These are phyloP conservation scores for Lagria hirta DNA, from an alignment of 2,888 invertebrate genomes.

Conservation along the genomic window DNA sequence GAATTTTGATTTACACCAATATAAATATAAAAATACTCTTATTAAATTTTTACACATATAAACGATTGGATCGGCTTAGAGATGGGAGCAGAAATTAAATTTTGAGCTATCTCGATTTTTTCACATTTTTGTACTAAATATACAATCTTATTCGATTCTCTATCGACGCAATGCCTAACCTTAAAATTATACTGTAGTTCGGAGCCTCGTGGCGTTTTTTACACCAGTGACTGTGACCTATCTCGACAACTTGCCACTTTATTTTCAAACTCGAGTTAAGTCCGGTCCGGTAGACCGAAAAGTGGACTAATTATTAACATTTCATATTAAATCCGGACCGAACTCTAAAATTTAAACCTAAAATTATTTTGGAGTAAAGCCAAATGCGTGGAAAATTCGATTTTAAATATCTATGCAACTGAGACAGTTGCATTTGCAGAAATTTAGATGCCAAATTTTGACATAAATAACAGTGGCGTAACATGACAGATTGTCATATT, in stretches of 20 bases:
- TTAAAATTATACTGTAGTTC: conserved; percentile 49
- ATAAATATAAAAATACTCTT: conserved; percentile 59
- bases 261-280: conserved; percentile 27
- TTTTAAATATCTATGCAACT: conserved; percentile 53
- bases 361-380: conserved; percentile 51
- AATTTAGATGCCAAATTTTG: conserved; percentile 54
- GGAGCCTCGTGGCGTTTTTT: conserved; percentile 52
- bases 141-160: conserved; percentile 56
- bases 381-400: conserved; percentile 54
- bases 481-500: conserved; percentile 45
- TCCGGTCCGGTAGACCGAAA: conserved; percentile 3
- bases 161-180: conserved; percentile 55
- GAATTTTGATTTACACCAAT: conserved; percentile 59
- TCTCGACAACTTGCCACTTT: conserved; percentile 53
- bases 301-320: background rate
- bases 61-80: conserved; percentile 44
- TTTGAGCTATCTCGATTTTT: conserved; percentile 57
- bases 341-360: conserved; percentile 49
- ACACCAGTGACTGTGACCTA: conserved; percentile 54
- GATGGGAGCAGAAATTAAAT: conserved; percentile 49
- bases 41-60: conserved; percentile 57
- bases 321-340: conserved; percentile 2
- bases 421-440: conserved; percentile 51
- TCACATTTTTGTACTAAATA: conserved; percentile 53
- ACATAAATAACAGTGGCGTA: conserved; percentile 46